phyloP scores from a whole-genome alignment of 2,888 invertebrate species.

The Drosophila borborema region DNA sequence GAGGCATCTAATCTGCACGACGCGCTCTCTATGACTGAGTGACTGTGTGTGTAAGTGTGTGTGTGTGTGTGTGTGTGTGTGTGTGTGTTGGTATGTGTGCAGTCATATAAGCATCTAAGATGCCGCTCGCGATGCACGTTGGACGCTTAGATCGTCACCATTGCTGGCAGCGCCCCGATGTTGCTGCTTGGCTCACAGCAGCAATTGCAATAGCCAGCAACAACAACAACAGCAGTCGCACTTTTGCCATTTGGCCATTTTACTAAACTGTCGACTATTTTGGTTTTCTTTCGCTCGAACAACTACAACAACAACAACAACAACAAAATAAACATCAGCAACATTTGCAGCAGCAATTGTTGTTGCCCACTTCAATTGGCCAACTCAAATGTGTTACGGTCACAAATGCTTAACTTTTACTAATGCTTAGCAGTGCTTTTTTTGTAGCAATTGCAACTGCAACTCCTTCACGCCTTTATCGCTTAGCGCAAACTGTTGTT shows the following conservation, averaged over 20 bases:
- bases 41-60: conserved; percentile 33
- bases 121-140: conserved; percentile 73
- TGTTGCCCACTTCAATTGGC: conserved; percentile 59
- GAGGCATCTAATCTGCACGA: conserved; percentile 73
- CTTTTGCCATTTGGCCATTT: conserved; percentile 55
- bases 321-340: conserved; percentile 37
- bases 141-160: conserved; percentile 77
- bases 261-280: conserved; percentile 51
- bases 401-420: conserved; percentile 83
- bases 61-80: conserved; percentile 33
- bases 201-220: conserved; percentile 24
- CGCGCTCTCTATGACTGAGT: conserved; percentile 30
- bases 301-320: conserved; percentile 10
- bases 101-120: conserved; percentile 74
- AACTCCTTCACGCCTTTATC: conserved; percentile 61
- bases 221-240: conserved; percentile 35
- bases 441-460: conserved; percentile 15
- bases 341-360: conserved; percentile 42
- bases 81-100: conserved; percentile 39
- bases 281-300: conserved; percentile 48
- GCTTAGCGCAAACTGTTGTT: conserved; percentile 43
- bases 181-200: conserved; percentile 34
- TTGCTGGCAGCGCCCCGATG: conserved; percentile 59
- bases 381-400: conserved; percentile 77
- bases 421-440: conserved; percentile 60